Evolutionary conservation across 1,140 invertebrate genomes (phyloP), one percentile per base, ranked within the genome.

Genomic region (Hydropsyche tenuis): DNA sequence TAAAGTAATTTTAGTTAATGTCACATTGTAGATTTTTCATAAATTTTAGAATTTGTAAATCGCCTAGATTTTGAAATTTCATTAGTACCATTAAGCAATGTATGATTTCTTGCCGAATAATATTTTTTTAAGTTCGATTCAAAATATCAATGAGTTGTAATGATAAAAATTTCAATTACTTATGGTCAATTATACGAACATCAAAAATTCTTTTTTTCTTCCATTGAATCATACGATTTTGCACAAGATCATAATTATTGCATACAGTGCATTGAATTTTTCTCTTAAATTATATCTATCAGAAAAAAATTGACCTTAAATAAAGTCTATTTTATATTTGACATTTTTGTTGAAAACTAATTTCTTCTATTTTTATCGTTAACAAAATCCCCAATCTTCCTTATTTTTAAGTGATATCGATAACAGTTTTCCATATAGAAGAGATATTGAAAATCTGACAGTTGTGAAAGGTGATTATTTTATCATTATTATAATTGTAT

Each of bases 1-100:
- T 48, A n/a, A 48, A n/a, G 16, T n/a, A 48, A 48, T 48, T 48
- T n/a, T n/a, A 48, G 45, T 48, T 48, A 60, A 25, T 60, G 23
- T 60, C 56, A 60, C 56, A 20, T 14, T 14, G 56, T 60, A 60
- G 56, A 60, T 60, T 60, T 60, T 60, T 60, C 56, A 60, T 60
- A 60, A 60, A 60, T 60, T 60, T 2, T 53, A 53, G 48, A 53
- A 53, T 53, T 53, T 53, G 20, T 53, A 53, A 53, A 53, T 16
- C 20, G 48, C 16, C 6, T 53, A 53, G 48, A 53, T 53, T 53
- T 53, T 53, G 48, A 53, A 53, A 53, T 53, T 53, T 20, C 23
- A 63, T 25, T 27, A 63, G 12, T 9, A 37, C 9, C 30, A 9
- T 37, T 37, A 9, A 37, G n/a, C 9, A 37, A 37, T 37, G 3